Evolutionary conservation across 2,888 invertebrate genomes (phyloP).

Genomic region (Spilosoma lubricipeda): DNA sequence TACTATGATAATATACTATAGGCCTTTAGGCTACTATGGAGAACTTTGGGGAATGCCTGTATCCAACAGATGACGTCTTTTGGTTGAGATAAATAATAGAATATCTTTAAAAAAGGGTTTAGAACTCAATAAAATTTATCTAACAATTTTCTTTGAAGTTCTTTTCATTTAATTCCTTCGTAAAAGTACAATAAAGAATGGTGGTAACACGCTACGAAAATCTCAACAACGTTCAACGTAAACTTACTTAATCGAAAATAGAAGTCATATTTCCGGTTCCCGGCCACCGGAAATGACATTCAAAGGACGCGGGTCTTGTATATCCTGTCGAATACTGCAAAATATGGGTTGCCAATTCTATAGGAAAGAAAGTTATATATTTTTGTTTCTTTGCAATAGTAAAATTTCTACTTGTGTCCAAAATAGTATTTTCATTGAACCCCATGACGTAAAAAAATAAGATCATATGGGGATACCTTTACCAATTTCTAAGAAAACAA

Average conservation of each 20-base stretch:
- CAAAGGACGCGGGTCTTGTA: conserved; percentile 30
- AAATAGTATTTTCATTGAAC: neutral
- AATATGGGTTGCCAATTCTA: conserved; percentile 21
- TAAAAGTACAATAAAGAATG: neutral
- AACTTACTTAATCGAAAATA: conserved; percentile 39
- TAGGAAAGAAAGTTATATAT: neutral
- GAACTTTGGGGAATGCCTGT: no score
- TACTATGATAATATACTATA: no score
- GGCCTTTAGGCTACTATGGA: no score
- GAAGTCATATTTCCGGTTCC: conserved; percentile 40
- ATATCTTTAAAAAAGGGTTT: no score
- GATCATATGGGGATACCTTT: neutral
- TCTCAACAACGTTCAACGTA: conserved; percentile 30
- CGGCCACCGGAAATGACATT: conserved; percentile 43
- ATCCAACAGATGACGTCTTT: no score
- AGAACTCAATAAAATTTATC: no score
- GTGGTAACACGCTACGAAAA: conserved; percentile 12
- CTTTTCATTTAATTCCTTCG: neutral
- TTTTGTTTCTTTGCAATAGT: conserved; percentile 1
- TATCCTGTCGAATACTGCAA: conserved; percentile 31
- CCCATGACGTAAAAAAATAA: neutral
- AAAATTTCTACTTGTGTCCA: conserved; percentile 3
- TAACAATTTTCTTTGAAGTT: neutral
- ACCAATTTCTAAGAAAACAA: no score
- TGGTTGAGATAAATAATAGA: no score